A percentile compares a stretch with the other conserved stretches of the same genome.
Conservation (phyloP, 1,140 invertebrate species). For the Gonatopus flavifemur region DNA sequence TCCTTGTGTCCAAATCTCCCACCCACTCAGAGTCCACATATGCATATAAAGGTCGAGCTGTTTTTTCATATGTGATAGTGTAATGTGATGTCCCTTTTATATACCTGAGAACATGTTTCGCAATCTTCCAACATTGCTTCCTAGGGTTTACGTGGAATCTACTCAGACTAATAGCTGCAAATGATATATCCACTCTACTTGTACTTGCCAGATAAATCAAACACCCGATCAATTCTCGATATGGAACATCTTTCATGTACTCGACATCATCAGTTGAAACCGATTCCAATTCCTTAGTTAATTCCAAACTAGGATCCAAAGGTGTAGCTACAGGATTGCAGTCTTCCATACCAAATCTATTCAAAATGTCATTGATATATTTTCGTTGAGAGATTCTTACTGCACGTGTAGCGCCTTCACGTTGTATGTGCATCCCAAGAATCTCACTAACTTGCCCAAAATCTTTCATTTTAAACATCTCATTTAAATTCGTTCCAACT, state of each 20-base stretch:
- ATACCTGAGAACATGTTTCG: too few relatives aligned
- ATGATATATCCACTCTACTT: background rate
- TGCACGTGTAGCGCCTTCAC: background rate
- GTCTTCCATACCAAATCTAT: slow-evolving; percentile 12
- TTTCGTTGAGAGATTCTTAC: slow-evolving; percentile 12
- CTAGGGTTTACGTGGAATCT: background rate
- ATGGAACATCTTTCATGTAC: slow-evolving; percentile 13
- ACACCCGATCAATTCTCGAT: background rate
- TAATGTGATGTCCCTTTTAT: background rate
- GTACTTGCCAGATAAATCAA: background rate
- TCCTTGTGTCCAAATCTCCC: background rate
- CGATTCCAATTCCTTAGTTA: slow-evolving; percentile 12
- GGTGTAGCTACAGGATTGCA: slow-evolving; percentile 32
- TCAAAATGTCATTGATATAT: slow-evolving; percentile 9
- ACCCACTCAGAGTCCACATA: background rate
- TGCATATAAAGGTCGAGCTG: background rate
- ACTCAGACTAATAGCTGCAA: background rate
- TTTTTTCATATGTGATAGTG: background rate
- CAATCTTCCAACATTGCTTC: too few relatives aligned
- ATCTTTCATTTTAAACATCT: slow-evolving; percentile 14
- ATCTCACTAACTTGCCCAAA: slow-evolving; percentile 3
- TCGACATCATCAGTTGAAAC: background rate
- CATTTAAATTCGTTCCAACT: slow-evolving; percentile 6
- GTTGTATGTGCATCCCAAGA: slow-evolving; percentile 9
- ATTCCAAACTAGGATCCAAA: slow-evolving; percentile 12